phyloP scores from a whole-genome alignment of 2,113 vertebrate species.

The Brachypteracias leptosomus region DNA sequence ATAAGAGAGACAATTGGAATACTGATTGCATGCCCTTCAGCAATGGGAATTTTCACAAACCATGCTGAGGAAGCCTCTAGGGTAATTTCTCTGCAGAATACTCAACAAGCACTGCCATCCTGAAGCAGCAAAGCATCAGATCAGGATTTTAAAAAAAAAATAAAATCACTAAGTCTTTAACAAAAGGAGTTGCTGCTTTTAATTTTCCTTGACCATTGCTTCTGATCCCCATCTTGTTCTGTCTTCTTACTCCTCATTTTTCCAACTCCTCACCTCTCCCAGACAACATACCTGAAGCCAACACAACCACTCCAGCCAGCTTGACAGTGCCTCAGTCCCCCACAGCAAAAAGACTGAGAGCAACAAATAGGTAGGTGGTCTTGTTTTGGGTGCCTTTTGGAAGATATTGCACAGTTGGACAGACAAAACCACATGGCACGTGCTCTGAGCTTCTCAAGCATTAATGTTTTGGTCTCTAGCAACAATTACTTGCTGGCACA shows the following conservation, averaged over 20 bases:
- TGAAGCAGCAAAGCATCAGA: not conserved
- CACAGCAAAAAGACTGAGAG: not conserved
- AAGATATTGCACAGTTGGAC: not conserved
- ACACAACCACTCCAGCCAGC: not conserved
- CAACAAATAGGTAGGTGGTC: not conserved
- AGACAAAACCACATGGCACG: not conserved
- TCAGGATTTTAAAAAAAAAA: not conserved
- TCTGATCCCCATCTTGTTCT: not conserved
- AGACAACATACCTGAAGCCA: not conserved
- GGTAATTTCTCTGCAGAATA: not conserved
- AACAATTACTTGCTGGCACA: not conserved
- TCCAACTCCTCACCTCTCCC: not conserved
- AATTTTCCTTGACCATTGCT: not conserved
- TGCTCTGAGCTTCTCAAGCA: not conserved
- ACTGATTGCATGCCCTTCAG: conserved; percentile 48
- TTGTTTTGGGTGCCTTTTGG: not conserved
- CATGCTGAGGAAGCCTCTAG: not conserved
- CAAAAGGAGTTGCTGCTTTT: not conserved
- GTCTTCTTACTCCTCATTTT: not conserved
- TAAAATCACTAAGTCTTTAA: not conserved
- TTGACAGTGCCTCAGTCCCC: not conserved
- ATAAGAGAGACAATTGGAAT: conserved; percentile 36
- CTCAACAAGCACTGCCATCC: not conserved
- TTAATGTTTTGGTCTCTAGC: not conserved
- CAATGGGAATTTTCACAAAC: conserved; percentile 39